Percentiles rank a stretch among this genome's conserved stretches.
Conservation (phyloP, 2,888 invertebrate species). For the Deilephila elpenor region DNA sequence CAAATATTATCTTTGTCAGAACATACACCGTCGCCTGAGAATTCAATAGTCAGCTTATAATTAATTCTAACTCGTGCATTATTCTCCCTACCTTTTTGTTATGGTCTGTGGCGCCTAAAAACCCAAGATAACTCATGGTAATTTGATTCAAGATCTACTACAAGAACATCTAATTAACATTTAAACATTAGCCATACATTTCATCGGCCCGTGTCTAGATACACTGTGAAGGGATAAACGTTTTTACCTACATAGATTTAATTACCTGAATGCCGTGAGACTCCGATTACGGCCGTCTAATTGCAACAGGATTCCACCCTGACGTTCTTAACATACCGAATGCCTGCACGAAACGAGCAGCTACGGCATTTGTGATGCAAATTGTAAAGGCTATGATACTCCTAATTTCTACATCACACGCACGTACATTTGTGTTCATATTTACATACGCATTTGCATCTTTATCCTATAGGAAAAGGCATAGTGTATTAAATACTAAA, state of each 20-base stretch:
- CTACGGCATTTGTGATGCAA: conserved; percentile 14
- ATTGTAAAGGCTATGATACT: conserved; percentile 6
- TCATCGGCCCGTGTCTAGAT: not conserved
- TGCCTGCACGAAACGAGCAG: conserved; percentile 1
- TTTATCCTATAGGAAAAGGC: too few species aligned
- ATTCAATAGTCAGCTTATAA: too few species aligned
- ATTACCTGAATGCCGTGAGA: not conserved
- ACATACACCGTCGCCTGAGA: too few species aligned
- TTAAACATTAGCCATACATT: not conserved
- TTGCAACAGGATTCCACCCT: conserved; percentile 12
- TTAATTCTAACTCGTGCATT: too few species aligned
- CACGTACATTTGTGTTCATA: conserved; percentile 18
- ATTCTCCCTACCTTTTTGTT: too few species aligned
- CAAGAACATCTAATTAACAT: not conserved
- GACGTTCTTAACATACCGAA: conserved; percentile 5
- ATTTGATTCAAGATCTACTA: too few species aligned
- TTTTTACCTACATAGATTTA: conserved; percentile 15
- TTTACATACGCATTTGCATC: too few species aligned
- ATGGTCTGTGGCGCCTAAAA: too few species aligned
- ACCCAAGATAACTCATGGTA: too few species aligned
- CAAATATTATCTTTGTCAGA: too few species aligned
- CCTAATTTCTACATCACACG: not conserved
- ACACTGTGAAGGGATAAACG: not conserved
- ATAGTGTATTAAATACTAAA: too few species aligned
- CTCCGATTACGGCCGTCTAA: not conserved